phyloP scores from a whole-genome alignment of 2,113 vertebrate species.

The Suricata suricatta region DNA sequence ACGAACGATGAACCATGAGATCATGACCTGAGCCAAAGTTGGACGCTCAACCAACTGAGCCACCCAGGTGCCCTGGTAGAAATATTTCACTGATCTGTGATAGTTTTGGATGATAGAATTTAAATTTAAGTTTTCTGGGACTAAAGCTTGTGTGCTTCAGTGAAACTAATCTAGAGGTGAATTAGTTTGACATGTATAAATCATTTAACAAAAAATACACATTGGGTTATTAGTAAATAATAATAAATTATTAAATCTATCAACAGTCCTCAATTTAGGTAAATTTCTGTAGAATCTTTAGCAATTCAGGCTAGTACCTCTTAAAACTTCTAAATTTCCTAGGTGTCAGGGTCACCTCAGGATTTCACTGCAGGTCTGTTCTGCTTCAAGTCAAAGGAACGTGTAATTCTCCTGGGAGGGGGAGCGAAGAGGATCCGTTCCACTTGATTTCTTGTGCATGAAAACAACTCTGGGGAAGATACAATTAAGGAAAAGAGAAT shows the following conservation, averaged over 20 bases:
- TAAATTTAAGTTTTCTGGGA: not conserved
- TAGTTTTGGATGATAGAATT: not conserved
- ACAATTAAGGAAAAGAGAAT: slow-evolving; percentile 41
- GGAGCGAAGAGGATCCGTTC: slow-evolving; percentile 34
- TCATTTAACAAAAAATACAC: not conserved
- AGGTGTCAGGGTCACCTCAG: not conserved
- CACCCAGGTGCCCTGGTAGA: too few relatives aligned
- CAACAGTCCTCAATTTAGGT: not conserved
- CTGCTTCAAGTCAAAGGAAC: slow-evolving; percentile 6
- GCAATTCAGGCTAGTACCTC: not conserved
- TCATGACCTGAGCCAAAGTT: too few relatives aligned
- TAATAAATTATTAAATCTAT: not conserved
- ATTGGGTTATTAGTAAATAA: not conserved
- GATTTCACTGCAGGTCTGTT: not conserved
- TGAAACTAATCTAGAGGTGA: not conserved
- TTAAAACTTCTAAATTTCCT: not conserved
- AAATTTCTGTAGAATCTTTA: not conserved
- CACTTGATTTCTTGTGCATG: slow-evolving; percentile 50
- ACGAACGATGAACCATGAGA: too few relatives aligned
- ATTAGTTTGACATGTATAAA: not conserved
- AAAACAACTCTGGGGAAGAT: not conserved
- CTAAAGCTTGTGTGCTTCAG: not conserved
- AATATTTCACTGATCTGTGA: not conserved
- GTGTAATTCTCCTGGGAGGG: not conserved
- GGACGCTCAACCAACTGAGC: too few relatives aligned